Evolutionary conservation across 2,888 invertebrate genomes (phyloP), one percentile per base, ranked within the genome.

Genomic region (Epirrita christyi): DNA sequence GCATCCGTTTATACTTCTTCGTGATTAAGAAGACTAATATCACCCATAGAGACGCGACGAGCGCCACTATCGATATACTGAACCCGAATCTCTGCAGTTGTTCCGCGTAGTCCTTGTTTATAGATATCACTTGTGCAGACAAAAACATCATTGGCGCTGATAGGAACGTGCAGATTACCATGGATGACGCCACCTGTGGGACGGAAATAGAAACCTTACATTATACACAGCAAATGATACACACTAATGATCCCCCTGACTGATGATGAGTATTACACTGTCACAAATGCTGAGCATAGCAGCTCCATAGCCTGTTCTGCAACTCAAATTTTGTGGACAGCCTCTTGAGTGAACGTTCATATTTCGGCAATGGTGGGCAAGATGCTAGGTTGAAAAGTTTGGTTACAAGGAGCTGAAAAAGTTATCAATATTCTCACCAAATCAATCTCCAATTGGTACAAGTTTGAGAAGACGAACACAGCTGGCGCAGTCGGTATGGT

Each of bases 401-500:
- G n/a, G n/a, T n/a, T n/a, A n/a, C n/a, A n/a, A n/a, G n/a, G n/a
- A n/a, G n/a, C n/a, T n/a, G n/a, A n/a, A n/a, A n/a, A n/a, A n/a
- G n/a, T n/a, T n/a, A 8, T 32, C 6, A 4, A 1, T 8, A 34
- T 42, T 32, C 92, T 89, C 82, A 97, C 97, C 93, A 98, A 89
- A 86, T 98, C 98, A 55, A 96, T 94, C 80, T 97, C 97, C 50
- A 97, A 85, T 66, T 95, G 94, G 80, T 98, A 98, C 64, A 97
- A 95, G 40, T 96, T 94, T 0, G 98, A 97, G 85, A 98, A 98
- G 2, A 99, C 97, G 82, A 98, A 98, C 0, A 98, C 97, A n/a
- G 97, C 97, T 0, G 98, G 98, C 0, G 98, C 98, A 0, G 98
- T 95, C 0, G 99, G 99, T 83, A 99, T 97, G 0, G 98, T 98